Evolutionary conservation across 2,113 vertebrate genomes (phyloP).

Genomic region (Microcebus murinus): DNA sequence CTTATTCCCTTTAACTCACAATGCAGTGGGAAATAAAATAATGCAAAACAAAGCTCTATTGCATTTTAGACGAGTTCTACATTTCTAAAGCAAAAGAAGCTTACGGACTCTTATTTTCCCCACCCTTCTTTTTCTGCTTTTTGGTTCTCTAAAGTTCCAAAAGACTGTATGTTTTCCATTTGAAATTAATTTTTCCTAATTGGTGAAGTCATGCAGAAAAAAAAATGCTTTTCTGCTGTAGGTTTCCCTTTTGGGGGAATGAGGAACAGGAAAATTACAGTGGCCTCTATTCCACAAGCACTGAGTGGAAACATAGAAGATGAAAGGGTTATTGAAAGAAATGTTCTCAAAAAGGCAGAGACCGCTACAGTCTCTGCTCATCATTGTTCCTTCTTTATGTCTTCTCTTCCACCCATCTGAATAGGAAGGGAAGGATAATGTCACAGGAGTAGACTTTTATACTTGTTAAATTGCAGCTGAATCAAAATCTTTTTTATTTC

Average conservation of each 20-base stretch:
- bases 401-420: background rate
- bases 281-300: background rate
- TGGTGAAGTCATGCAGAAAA: background rate
- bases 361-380: too few species aligned
- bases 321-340: background rate
- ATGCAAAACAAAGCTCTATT: background rate
- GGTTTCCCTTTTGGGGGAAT: background rate
- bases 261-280: background rate
- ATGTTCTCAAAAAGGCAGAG: background rate
- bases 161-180: background rate
- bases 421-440: too few species aligned
- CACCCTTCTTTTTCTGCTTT: background rate
- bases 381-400: background rate
- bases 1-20: background rate
- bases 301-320: background rate
- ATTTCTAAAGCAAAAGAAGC: background rate
- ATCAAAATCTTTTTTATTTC: background rate
- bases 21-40: background rate
- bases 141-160: background rate
- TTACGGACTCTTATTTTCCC: background rate
- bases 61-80: background rate
- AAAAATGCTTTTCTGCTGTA: background rate
- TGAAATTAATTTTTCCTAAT: constrained; percentile 43
- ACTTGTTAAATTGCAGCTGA: background rate
- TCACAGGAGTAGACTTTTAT: background rate